Conservation (phyloP, 2,888 invertebrate genomes). For the Polia nebulosa region DNA sequence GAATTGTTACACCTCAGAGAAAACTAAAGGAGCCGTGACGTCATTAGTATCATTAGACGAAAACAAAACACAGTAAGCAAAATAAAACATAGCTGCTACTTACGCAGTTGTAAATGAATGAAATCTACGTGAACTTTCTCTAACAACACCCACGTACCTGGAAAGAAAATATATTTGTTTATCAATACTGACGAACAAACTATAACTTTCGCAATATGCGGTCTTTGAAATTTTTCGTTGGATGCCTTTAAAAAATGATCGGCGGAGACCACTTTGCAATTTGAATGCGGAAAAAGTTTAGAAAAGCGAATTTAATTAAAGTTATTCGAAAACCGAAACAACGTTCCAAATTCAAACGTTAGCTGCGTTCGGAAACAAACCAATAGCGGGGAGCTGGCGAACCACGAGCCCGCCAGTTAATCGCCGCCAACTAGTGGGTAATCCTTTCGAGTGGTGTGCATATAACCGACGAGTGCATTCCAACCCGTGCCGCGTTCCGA, state of each 20-base stretch:
- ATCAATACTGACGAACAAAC: slow-evolving; percentile 56
- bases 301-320: slow-evolving; percentile 72
- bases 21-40: slow-evolving; percentile 24
- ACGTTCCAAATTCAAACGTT: slow-evolving; percentile 78
- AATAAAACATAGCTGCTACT: slow-evolving; percentile 84
- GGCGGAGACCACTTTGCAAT: slow-evolving; percentile 25
- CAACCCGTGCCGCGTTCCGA: slow-evolving; percentile 75
- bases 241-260: slow-evolving; percentile 20
- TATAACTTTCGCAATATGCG: slow-evolving; percentile 5
- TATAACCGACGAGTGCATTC: slow-evolving; percentile 87
- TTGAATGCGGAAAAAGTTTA: slow-evolving; percentile 47
- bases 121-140: slow-evolving; percentile 83
- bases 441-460: slow-evolving; percentile 88
- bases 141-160: slow-evolving; percentile 88
- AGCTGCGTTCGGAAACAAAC: slow-evolving; percentile 81
- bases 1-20: slow-evolving; percentile 25
- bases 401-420: slow-evolving; percentile 85
- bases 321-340: slow-evolving; percentile 72
- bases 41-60: slow-evolving; percentile 48
- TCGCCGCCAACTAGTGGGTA: slow-evolving; percentile 87
- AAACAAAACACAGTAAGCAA: slow-evolving; percentile 66
- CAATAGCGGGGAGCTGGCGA: slow-evolving; percentile 78
- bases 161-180: slow-evolving; percentile 69
- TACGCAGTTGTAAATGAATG: slow-evolving; percentile 83
- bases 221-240: background rate